Base-by-base conservation (phyloP, 2,113 vertebrate species). In the Thamnophis sirtalis region DNA sequence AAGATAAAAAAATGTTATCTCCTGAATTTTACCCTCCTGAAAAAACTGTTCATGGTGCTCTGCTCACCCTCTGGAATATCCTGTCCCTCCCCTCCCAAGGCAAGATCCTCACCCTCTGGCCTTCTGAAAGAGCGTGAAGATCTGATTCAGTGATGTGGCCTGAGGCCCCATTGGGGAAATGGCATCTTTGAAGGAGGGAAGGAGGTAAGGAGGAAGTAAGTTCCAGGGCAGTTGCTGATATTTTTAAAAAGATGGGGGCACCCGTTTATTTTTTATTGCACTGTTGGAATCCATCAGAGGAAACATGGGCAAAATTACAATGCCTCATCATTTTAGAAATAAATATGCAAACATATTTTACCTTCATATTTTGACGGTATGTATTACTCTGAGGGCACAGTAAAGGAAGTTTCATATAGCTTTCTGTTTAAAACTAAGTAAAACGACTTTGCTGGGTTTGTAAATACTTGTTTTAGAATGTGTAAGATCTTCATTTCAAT, bases 271-370 rank as follows among this genome's bases (percentile, higher is more conserved):
- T 86, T 50, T 50, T 50, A 50, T 10, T 86, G 10, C 11, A 10
- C 24, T 86, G 9, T 86, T 50, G 17, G 22, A 63, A 63, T 63
- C 48, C 48, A 85, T 11, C 38, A 49, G 22, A 86, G 84, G 84
- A 50, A 49, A 49, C 84, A 85, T 22, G 8, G 51, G 9, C 8
- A 87, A 87, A 21, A 55, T 21, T 54, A 33, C 17, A 87, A 56
- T 94, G 48, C 93, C 58, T 95, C 93, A 96, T 94, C 94, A 93
- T 87, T 94, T 93, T 55, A 68, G 92, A 96, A 94, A 80, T 90
- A 89, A 92, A 93, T 91, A 94, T 93, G 68, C 88, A 95, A 96
- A 95, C 93, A 92, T 93, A 96, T 95, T 96, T 96, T 96, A 87
- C 94, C 93, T 96, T 95, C 94, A 92, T 10, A 92, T 90, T 73